phyloP scores from a whole-genome alignment of 2,113 vertebrate genomes.

The Leiothrix lutea region DNA sequence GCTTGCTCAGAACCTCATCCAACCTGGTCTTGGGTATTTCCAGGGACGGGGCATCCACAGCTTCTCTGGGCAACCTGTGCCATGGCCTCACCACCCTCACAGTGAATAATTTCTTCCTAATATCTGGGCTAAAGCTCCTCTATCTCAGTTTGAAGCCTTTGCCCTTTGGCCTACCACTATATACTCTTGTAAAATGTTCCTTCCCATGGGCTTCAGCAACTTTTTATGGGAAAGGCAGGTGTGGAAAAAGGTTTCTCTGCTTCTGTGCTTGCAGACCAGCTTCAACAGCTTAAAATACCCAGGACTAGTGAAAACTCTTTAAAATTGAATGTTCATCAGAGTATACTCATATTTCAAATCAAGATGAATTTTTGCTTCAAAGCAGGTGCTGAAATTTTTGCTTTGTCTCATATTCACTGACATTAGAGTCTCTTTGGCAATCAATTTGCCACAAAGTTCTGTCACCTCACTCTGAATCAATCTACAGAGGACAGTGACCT shows the following conservation, averaged over 20 bases:
- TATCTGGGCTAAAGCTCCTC: neutral
- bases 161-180: neutral
- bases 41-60: neutral
- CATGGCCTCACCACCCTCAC: neutral
- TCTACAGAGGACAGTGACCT: neutral
- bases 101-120: neutral
- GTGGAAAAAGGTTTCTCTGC: neutral
- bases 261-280: neutral
- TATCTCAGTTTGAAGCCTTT: neutral
- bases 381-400: neutral
- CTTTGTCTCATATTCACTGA: neutral
- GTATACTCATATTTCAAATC: neutral
- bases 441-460: neutral
- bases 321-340: neutral
- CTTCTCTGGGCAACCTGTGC: neutral
- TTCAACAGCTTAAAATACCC: neutral
- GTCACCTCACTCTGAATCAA: rapidly evolving
- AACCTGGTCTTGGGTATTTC: neutral
- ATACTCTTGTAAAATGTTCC: neutral
- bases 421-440: neutral
- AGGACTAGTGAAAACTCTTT: neutral
- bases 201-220: neutral
- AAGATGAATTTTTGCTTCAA: neutral
- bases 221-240: neutral
- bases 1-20: neutral